These are phyloP conservation scores for Euplexia lucipara DNA, from an alignment of 2,888 invertebrate species.

Conservation along the genomic window DNA sequence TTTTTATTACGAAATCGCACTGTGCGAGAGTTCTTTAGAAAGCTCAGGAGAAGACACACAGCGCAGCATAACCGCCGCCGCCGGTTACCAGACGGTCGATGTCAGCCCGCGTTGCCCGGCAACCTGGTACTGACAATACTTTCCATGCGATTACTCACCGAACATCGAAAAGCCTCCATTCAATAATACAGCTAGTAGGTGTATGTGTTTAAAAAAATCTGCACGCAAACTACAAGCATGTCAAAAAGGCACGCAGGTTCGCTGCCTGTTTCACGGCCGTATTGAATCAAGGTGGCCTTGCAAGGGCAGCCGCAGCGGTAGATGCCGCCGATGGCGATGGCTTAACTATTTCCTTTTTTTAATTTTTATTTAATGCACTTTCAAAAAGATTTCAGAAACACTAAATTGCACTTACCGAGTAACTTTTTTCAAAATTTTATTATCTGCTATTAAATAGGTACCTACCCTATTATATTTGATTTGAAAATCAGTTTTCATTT, in stretches of 20 bases:
- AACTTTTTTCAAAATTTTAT: neutral
- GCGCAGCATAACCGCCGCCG: constrained; percentile 43
- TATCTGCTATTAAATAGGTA: neutral
- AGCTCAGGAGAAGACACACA: constrained; percentile 71
- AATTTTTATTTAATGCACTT: neutral
- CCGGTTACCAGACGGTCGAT: constrained; percentile 68
- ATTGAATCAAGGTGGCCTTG: constrained; percentile 72
- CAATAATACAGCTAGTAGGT: neutral
- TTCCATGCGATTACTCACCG: constrained; percentile 2
- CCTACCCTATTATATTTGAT: neutral
- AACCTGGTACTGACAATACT: constrained; percentile 64
- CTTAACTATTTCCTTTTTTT: neutral
- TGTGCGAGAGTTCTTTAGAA: constrained; percentile 77
- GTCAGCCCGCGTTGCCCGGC: constrained; percentile 75
- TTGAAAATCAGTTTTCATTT: neutral
- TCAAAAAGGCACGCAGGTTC: constrained; percentile 50
- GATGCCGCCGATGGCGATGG: constrained; percentile 16
- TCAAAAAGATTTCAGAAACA: neutral
- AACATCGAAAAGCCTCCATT: neutral
- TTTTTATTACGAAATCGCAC: constrained; percentile 33
- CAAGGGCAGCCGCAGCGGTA: constrained; percentile 69
- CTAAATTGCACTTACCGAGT: fast-evolving
- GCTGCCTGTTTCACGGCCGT: constrained; percentile 54
- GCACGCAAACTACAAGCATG: constrained; percentile 26
- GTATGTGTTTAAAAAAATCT: constrained; percentile 5